These are phyloP conservation scores for Lissonota sp. DNA, from an alignment of 2,888 invertebrate species.

Conservation along the genomic window DNA sequence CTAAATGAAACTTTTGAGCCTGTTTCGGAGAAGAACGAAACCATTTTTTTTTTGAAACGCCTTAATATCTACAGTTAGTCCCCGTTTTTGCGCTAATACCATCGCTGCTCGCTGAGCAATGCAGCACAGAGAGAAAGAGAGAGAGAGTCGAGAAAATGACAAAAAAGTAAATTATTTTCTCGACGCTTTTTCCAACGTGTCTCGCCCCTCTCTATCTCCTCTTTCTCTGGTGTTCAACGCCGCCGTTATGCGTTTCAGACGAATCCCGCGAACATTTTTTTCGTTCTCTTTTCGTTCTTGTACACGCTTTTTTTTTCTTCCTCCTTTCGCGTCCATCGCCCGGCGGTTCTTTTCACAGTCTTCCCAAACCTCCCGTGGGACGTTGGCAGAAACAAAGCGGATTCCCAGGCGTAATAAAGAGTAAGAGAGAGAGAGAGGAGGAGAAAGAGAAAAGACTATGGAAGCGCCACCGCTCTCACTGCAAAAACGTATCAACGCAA, in stretches of 20 bases:
- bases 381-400: conserved; percentile 79
- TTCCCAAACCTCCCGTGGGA: conserved; percentile 63
- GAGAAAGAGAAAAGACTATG: conserved; percentile 1
- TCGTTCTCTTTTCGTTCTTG: not conserved
- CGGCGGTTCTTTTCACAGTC: conserved; percentile 52
- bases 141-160: conserved; percentile 26
- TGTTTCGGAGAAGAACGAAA: too few species aligned
- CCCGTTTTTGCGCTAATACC: too few species aligned
- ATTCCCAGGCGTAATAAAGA: conserved; percentile 81
- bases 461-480: conserved; percentile 48
- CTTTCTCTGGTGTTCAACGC: conserved; percentile 30
- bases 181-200: conserved; percentile 17
- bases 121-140: not conserved
- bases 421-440: conserved; percentile 61
- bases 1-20: too few species aligned
- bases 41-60: too few species aligned
- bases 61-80: too few species aligned
- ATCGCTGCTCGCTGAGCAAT: too few species aligned
- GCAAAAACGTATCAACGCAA: conserved; percentile 75
- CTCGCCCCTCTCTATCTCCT: not conserved
- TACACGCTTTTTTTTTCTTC: conserved; percentile 8
- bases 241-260: conserved; percentile 31
- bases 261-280: conserved; percentile 38
- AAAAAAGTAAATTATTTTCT: conserved; percentile 50
- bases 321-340: conserved; percentile 12